Evolutionary conservation across 2,797 vertebrate genomes (phyloP), one percentile per base, ranked within the genome.

Genomic region (Crocidura indochinensis): DNA sequence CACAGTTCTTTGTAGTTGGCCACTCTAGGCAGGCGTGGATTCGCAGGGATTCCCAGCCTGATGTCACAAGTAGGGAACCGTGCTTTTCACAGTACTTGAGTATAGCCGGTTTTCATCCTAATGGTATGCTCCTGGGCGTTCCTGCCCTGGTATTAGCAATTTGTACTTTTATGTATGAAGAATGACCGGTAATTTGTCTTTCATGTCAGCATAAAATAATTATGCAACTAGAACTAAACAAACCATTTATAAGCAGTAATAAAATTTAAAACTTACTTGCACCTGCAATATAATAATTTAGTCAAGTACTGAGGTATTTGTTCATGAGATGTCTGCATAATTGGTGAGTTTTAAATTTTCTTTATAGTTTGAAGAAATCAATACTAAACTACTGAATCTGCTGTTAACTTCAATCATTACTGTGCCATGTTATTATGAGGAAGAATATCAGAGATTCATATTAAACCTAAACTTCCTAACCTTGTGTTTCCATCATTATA

Each of bases 401-500:
- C 72, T 8, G 85, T 94, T 89, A 87, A 24, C 79, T 79, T 87
- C 78, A 94, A 73, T 93, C 75, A 91, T 93, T 77, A 94, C 84
- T 31, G 83, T 93, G 27, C 79, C 68, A 88, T 91, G 49, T 85
- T 93, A 89, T 90, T 94, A 94, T 53, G 26, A 91, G 91, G 24
- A 93, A 93, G 51, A 91, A 90, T 88, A 62, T 90, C 79, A 87
- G 82, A 87, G 81, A 92, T 76, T 94, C 76, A 74, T 89, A 94
- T 91, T 91, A 92, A 91, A 94, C 78, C 64, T 71, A 86, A 94
- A 88, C 75, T 94, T 96, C 83, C 84, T 94, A 94, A 93, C 84
- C 94, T 95, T 95, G 88, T 94, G 83, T 94, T 94, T 95, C 94
- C 91, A 93, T 96, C 94, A 96, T 96, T 96, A 94, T 14, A 19